Evolutionary conservation across 2,888 invertebrate species (phyloP).

Genomic region (Gryllus longicercus): DNA sequence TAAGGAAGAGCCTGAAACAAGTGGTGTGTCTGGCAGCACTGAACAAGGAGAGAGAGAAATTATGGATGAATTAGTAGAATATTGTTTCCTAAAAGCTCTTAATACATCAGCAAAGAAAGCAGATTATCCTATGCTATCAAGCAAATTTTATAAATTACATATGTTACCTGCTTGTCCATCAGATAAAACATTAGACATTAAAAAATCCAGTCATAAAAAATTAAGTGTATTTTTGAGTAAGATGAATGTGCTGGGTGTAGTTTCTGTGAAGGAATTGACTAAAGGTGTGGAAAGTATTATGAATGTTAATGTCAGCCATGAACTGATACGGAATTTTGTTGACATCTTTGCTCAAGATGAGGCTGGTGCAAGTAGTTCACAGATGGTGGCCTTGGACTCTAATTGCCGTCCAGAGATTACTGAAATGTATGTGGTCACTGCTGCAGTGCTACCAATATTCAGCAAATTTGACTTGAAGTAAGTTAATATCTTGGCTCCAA

Average conservation of each 20-base stretch:
- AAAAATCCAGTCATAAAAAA: constrained; percentile 86
- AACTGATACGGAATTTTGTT: constrained; percentile 50
- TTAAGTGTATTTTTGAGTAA: constrained; percentile 76
- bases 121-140: constrained; percentile 74
- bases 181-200: constrained; percentile 71
- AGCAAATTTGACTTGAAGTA: constrained; percentile 56
- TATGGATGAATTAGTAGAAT: constrained; percentile 70
- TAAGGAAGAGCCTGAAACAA: background rate
- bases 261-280: constrained; percentile 50
- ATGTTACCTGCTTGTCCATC: constrained; percentile 67
- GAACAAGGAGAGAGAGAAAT: constrained; percentile 44
- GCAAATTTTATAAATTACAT: constrained; percentile 73
- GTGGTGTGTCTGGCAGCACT: background rate
- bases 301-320: constrained; percentile 60
- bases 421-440: constrained; percentile 68
- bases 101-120: constrained; percentile 68
- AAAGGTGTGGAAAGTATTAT: constrained; percentile 80
- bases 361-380: constrained; percentile 28
- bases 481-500: constrained; percentile 21
- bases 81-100: constrained; percentile 75
- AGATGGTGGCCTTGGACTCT: constrained; percentile 29
- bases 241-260: constrained; percentile 58
- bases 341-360: constrained; percentile 35
- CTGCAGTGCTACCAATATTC: constrained; percentile 62
- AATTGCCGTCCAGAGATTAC: constrained; percentile 56